Evolutionary conservation across 2,888 invertebrate species (phyloP), one percentile per base, ranked within the genome.

Genomic region (Willowsia nigromaculata): DNA sequence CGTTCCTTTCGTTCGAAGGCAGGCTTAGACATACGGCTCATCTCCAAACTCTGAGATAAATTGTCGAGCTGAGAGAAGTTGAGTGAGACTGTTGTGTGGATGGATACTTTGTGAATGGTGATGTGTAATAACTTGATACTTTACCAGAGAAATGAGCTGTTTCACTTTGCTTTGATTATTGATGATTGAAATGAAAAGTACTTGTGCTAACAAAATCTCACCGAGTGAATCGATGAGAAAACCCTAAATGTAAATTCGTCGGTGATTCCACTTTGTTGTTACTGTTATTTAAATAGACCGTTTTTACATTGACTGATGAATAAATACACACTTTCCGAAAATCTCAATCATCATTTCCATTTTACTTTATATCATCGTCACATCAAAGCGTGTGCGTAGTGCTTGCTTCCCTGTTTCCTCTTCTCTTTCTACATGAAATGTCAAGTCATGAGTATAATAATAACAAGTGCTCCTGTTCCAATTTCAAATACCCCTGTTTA

Each of bases 131-230:
- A 78, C 56, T 56, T 78, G 78, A 78, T 78, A 78, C 78, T 78
- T 78, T 56, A 78, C 47, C 15, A 47, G 74, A 71, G 53, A 78
- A 78, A 56, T 78, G 53, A 33, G 53, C 78, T 56, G 40, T 33
- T 78, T 71, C 22, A 18, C 5, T 78, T 9, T 33, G 37, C 78
- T 78, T 74, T 78, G 78, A 56, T 78, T 78, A 33, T 33, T 56
- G 81, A 81, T 81, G 81, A 81, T 81, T 74, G 76, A 88, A 62
- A 83, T 82, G 88, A 83, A 88, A 88, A 88, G 88, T 25, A 62
- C 33, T 83, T 88, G 76, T 56, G 82, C 87, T 81, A 80, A 88
- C 88, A 88, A 86, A 80, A 47, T 78, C 53, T 33, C 33, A 22
- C 18, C n/a, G n/a, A n/a, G n/a, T 30, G 47, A 47, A 6, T 47